phyloP scores from a whole-genome alignment of 2,888 invertebrate species.

The Amphipyra tragopoginis region DNA sequence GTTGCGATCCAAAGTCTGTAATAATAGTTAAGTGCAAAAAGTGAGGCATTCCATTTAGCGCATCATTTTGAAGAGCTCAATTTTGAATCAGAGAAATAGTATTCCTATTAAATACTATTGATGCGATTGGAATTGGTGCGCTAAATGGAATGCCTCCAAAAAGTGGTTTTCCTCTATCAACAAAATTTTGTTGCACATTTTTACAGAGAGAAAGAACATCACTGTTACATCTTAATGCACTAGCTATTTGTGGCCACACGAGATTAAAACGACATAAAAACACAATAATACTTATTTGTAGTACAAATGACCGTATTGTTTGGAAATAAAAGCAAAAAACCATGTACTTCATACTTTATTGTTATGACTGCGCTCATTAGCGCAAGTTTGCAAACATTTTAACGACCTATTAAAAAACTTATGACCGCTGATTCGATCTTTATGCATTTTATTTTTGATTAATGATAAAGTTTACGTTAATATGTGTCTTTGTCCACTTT shows the following conservation, averaged over 20 bases:
- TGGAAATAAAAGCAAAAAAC: conserved; percentile 46
- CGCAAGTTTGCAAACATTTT: conserved; percentile 54
- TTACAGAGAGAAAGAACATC: too few relatives aligned
- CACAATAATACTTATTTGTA: conserved; percentile 45
- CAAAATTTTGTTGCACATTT: too few relatives aligned
- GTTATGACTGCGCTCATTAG: conserved; percentile 52
- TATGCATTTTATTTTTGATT: conserved; percentile 53
- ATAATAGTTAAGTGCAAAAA: too few relatives aligned
- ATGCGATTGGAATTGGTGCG: too few relatives aligned
- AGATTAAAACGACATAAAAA: conserved; percentile 27
- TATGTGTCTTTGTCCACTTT: conserved; percentile 10
- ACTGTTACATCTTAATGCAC: conserved; percentile 2
- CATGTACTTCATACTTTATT: conserved; percentile 47
- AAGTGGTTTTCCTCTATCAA: too few relatives aligned
- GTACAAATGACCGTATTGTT: conserved; percentile 51
- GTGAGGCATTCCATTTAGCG: too few relatives aligned
- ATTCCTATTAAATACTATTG: too few relatives aligned
- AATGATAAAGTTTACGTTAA: conserved; percentile 39
- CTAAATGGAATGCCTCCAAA: too few relatives aligned
- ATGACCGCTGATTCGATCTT: conserved; percentile 49
- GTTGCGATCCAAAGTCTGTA: too few relatives aligned
- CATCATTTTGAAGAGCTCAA: too few relatives aligned
- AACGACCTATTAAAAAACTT: conserved; percentile 56
- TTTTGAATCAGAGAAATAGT: too few relatives aligned
- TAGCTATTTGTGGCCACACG: neutral